Percentiles rank a stretch among this genome's conserved stretches.
phyloP scores from a whole-genome alignment of 1,140 invertebrate genomes.

The Belonocnema kinseyi region DNA sequence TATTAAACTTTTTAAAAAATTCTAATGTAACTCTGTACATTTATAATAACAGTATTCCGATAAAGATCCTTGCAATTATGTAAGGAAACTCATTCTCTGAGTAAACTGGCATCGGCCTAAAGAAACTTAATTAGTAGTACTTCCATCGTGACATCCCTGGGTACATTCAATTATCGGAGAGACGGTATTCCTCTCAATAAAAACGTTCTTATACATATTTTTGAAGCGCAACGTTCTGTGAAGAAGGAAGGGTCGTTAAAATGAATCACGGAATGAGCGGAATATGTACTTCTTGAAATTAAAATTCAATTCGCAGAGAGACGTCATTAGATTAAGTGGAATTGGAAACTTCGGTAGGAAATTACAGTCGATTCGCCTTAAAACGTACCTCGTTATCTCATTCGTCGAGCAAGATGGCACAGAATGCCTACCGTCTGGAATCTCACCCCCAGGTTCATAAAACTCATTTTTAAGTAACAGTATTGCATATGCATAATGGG shows the following conservation, averaged over 20 bases:
- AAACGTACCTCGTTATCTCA: constrained; percentile 25
- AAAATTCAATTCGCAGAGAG: constrained; percentile 29
- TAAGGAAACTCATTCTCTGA: too few species aligned
- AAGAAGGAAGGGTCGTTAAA: constrained; percentile 17
- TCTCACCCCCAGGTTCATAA: constrained; percentile 15
- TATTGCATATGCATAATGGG: constrained; percentile 12
- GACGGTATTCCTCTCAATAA: constrained; percentile 10
- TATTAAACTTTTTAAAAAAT: too few species aligned
- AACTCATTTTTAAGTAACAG: constrained; percentile 21
- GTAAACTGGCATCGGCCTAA: too few species aligned
- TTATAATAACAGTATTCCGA: too few species aligned
- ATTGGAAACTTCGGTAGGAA: constrained; percentile 29
- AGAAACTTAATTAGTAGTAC: background rate
- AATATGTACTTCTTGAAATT: constrained; percentile 14
- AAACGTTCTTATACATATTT: background rate
- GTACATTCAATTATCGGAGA: background rate
- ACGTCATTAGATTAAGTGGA: constrained; percentile 26
- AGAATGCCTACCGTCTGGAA: constrained; percentile 4
- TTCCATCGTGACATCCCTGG: background rate
- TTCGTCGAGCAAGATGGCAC: constrained; percentile 26
- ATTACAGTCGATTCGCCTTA: constrained; percentile 30
- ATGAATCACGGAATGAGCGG: constrained; percentile 27
- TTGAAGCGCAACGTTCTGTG: constrained; percentile 4
- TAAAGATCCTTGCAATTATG: too few species aligned
- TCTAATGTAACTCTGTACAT: too few species aligned